Base-by-base conservation (phyloP, 2,888 invertebrate genomes). In the Nysson spinosus region DNA sequence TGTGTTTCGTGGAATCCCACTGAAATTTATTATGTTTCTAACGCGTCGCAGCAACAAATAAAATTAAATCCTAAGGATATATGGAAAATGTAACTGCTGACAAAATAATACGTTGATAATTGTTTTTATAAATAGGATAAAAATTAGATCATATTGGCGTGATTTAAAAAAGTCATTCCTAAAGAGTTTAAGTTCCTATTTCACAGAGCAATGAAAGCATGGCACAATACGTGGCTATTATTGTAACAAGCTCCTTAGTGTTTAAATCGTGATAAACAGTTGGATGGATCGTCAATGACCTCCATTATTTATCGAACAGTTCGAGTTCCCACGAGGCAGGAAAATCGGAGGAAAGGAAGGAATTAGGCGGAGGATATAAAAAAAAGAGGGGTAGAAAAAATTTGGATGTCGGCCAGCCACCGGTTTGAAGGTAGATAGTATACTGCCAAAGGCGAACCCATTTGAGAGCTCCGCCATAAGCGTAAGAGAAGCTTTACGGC, bases 241-340 rank as follows among this genome's bases (percentile, higher is more conserved):
- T n/a, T 34, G 30, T 42, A 62, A 69, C 71, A 67, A 56, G 42
- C 56, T 40, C 34, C 19, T 39, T 37, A 51, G 40, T 51, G 56
- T 72, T 51, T 72, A 75, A 72, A 75, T 72, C 75, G 70, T 75
- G 75, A 75, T 75, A 72, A 75, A 75, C 76, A 68, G 75, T 62
- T 47, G 70, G 42, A 54, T 72, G 72, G 75, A 76, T 76, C 62
- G 76, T 73, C 69, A 76, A 71, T 68, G 73, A 39, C 54, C 61
- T 35, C 71, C 70, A 67, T 76, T 76, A 75, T 71, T 76, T 71
- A 61, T 51, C 43, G 50, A 54, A 63, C 39, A 46, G 57, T 42
- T 24, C 16, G 46, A 40, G 50, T 57, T 54, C 52, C 26, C 56
- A 43, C 51, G 52, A 16, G 12, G 12, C 14, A 7, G 40, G 28